Conservation (phyloP, 1,140 invertebrate species). For the Melitaea cinxia region DNA sequence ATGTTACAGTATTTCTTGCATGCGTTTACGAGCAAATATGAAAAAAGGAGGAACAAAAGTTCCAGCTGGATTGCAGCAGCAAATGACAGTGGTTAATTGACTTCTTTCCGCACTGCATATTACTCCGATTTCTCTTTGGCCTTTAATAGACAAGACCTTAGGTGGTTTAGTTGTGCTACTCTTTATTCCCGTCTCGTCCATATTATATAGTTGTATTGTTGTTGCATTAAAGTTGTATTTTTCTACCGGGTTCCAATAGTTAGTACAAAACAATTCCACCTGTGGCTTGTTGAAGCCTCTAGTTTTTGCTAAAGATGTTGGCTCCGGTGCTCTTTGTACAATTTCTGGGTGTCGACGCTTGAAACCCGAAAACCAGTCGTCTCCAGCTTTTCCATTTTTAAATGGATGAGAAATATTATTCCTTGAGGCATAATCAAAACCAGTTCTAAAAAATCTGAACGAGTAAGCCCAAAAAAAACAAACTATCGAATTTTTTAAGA, state of each 20-base stretch:
- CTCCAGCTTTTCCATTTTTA: too few species aligned
- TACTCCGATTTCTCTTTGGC: conserved; percentile 53
- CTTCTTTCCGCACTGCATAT: conserved; percentile 54
- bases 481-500: too few species aligned
- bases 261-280: conserved; percentile 44
- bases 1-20: conserved; percentile 44
- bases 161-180: conserved; percentile 46
- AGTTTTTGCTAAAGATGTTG: conserved; percentile 48
- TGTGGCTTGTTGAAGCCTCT: conserved; percentile 52
- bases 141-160: conserved; percentile 48
- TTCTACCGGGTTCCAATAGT: conserved; percentile 30
- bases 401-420: too few species aligned
- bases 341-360: conserved; percentile 46
- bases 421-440: too few species aligned
- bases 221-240: conserved; percentile 36
- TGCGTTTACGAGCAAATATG: conserved; percentile 35
- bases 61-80: conserved; percentile 51
- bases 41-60: conserved; percentile 44
- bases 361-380: conserved; percentile 31
- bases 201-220: conserved; percentile 52
- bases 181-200: conserved; percentile 53
- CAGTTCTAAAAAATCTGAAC: too few species aligned
- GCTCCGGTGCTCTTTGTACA: conserved; percentile 44
- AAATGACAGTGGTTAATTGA: conserved; percentile 49
- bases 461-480: too few species aligned